Base-by-base conservation (phyloP, 2,113 vertebrate genomes). In the Mixornis gularis region DNA sequence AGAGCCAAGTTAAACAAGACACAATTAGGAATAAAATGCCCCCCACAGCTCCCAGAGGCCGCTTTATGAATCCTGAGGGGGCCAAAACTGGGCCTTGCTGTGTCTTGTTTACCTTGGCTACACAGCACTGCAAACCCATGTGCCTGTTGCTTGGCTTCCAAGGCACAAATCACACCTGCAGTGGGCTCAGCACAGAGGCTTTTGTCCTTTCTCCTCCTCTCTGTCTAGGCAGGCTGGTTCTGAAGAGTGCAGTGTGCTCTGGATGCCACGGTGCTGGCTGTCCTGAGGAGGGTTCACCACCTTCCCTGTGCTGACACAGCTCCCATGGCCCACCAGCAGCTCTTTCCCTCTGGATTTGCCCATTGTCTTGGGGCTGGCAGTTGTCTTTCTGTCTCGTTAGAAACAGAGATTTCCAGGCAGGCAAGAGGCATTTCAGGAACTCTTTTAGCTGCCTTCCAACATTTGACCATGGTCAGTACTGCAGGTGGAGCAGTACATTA, bases 1-100 rank as follows among this genome's bases (percentile, higher is more conserved):
- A 66, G 36, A 87, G 94, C 96, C 96, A 97, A 97, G 95, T 95
- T 43, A 93, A 97, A 96, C 95, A 95, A 93, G 90, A 89, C 93
- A 94, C 94, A 95, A 96, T 96, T 96, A 96, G 83, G 94, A 48
- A 86, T 63, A 85, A 89, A 32, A 55, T 95, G 89, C 83, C 95
- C 96, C 93, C 91, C 74, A 78, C 93, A 83, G 94, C 83, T 96
- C 95, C 93, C 91, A 76, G 71, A 93, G 95, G 78, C 46, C 2
- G 7, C 7, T 87, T 96, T 83, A 95, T 92, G 74, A 62, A 29
- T 95, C 95, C 95, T 86, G 64, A 70, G 87, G 84, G 96, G 85
- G 71, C 74, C 93, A 74, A 24, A 76, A 46, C 13, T 85, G 91
- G 74, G 70, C 78, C 79, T 95, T 72, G 85, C 86, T 89, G 63